Conservation (phyloP, 2,888 invertebrate genomes). For the Philonicus albiceps region DNA sequence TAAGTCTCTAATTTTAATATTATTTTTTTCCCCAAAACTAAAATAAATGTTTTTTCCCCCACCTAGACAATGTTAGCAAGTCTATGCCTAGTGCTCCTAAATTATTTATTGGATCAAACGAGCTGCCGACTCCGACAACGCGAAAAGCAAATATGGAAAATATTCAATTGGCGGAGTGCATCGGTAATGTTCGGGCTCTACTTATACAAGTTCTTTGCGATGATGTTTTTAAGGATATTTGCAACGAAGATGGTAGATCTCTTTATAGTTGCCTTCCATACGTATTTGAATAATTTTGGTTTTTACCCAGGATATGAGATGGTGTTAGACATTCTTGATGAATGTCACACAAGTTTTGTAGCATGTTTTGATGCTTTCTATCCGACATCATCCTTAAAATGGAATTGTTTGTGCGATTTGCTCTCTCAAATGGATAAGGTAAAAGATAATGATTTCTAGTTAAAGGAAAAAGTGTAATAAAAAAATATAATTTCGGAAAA, state of each 20-base stretch:
- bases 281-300: background rate
- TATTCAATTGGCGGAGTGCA: slow-evolving; percentile 81
- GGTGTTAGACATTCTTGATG: slow-evolving; percentile 80
- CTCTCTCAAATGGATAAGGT: slow-evolving; percentile 77
- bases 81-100: slow-evolving; percentile 48
- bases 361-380: slow-evolving; percentile 96
- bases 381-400: slow-evolving; percentile 90
- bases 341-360: slow-evolving; percentile 90
- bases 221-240: slow-evolving; percentile 65
- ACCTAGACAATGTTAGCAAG: slow-evolving; percentile 47
- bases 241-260: slow-evolving; percentile 57
- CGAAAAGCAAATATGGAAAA: slow-evolving; percentile 67
- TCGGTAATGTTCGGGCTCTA: slow-evolving; percentile 83
- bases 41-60: background rate
- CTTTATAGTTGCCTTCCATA: background rate
- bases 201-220: slow-evolving; percentile 86
- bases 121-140: slow-evolving; percentile 50
- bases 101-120: slow-evolving; percentile 50
- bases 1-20: slow-evolving; percentile 26
- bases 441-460: slow-evolving; percentile 46
- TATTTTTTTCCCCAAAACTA: background rate
- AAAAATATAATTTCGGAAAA: no score
- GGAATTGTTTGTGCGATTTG: slow-evolving; percentile 88
- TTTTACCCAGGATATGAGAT: slow-evolving; percentile 65
- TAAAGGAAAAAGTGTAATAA: background rate